These are phyloP conservation scores for Drosophila arizonae DNA, from an alignment of 1,140 invertebrate genomes.

Conservation along the genomic window DNA sequence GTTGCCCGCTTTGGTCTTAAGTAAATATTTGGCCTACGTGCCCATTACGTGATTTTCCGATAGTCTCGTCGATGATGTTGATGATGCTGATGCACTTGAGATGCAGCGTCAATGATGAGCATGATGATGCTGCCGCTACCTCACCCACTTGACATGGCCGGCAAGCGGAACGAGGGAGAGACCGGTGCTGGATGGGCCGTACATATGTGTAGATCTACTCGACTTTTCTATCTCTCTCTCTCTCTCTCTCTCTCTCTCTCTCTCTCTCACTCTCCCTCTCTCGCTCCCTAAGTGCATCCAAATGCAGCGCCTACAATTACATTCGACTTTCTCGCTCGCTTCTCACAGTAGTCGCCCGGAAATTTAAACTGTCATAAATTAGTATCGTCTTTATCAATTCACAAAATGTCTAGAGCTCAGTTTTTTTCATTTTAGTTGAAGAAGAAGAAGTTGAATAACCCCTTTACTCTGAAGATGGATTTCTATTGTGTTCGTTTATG, in stretches of 20 bases:
- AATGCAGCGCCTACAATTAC: not conserved
- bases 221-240: no score
- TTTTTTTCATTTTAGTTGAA: not conserved
- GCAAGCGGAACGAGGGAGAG: not conserved
- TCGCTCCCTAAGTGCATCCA: not conserved
- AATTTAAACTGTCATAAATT: conserved; percentile 9
- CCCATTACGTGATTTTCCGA: conserved; percentile 78
- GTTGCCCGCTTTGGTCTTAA: conserved; percentile 55
- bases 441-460: not conserved
- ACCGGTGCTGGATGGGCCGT: no score
- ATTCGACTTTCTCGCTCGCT: not conserved
- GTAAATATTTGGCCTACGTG: conserved; percentile 79
- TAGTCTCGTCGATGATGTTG: conserved; percentile 60
- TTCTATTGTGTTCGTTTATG: no score
- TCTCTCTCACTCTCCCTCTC: not conserved
- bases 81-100: conserved; percentile 52
- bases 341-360: not conserved
- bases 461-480: no score
- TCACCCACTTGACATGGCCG: conserved; percentile 5
- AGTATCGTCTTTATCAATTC: conserved; percentile 9
- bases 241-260: not conserved
- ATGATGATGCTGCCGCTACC: conserved; percentile 11
- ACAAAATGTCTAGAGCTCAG: not conserved
- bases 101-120: conserved; percentile 35
- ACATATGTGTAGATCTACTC: not conserved